Conservation (phyloP, 2,888 invertebrate species). For the Oasisia sp. region DNA sequence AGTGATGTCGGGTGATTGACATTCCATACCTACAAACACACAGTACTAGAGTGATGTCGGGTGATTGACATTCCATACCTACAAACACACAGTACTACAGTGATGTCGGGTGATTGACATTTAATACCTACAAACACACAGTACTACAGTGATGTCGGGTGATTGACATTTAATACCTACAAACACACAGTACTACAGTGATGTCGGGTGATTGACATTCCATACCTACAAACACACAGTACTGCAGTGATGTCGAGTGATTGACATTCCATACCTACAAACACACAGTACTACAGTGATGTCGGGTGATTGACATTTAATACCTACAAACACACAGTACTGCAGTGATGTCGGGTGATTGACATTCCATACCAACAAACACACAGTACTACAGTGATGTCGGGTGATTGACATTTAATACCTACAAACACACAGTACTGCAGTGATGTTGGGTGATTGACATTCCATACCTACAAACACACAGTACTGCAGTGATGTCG, state of each 20-base stretch:
- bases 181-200: conserved; percentile 69
- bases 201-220: conserved; percentile 71
- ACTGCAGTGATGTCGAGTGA: conserved; percentile 74
- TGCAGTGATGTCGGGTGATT: conserved; percentile 73
- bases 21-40: conserved; percentile 77
- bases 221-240: conserved; percentile 65
- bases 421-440: conserved; percentile 68
- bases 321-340: conserved; percentile 67
- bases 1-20: conserved; percentile 76
- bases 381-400: conserved; percentile 70
- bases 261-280: neutral
- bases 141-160: conserved; percentile 74
- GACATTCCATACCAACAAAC: too few species aligned
- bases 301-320: conserved; percentile 71
- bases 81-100: conserved; percentile 69
- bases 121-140: conserved; percentile 57
- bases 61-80: neutral
- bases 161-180: conserved; percentile 47
- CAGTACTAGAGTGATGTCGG: neutral
- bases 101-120: conserved; percentile 72
- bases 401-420: conserved; percentile 69
- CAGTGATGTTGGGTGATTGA: conserved; percentile 73
- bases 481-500: conserved; percentile 73
- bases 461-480: conserved; percentile 42
- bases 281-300: conserved; percentile 69